Percentiles rank a stretch among this genome's conserved stretches.
Conservation (phyloP, 2,888 invertebrate genomes). For the Catonia carolina region DNA sequence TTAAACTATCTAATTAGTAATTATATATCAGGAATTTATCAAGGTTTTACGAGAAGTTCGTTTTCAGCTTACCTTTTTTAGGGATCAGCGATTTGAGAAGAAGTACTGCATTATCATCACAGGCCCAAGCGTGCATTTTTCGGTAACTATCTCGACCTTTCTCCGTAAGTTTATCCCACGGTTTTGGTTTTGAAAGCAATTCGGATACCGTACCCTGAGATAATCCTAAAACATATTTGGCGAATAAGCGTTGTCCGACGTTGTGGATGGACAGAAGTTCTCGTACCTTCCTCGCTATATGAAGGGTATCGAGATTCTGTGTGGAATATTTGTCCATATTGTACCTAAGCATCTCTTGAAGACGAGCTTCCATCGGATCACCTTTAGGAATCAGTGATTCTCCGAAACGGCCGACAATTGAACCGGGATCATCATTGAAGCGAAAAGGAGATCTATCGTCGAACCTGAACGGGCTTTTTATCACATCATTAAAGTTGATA, state of each 20-base stretch:
- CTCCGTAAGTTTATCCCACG: slow-evolving; percentile 99
- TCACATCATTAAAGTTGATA: slow-evolving; percentile 41
- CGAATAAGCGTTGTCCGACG: slow-evolving; percentile 97
- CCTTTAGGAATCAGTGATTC: slow-evolving; percentile 88
- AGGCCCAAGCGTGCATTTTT: slow-evolving; percentile 99
- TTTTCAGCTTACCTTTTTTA: slow-evolving; percentile 96
- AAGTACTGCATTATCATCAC: slow-evolving; percentile 94
- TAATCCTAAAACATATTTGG: slow-evolving; percentile 94
- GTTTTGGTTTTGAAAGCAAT: slow-evolving; percentile 95
- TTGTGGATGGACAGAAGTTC: slow-evolving; percentile 94
- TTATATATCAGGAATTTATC: no score
- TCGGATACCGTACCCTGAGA: slow-evolving; percentile 98
- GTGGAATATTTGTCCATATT: slow-evolving; percentile 95
- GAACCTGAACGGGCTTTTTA: slow-evolving; percentile 66
- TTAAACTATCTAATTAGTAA: not conserved
- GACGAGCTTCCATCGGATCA: slow-evolving; percentile 86
- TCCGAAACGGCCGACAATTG: slow-evolving; percentile 77
- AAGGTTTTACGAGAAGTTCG: no score
- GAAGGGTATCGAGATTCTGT: slow-evolving; percentile 89
- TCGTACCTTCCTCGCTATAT: slow-evolving; percentile 86
- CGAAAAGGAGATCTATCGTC: slow-evolving; percentile 74
- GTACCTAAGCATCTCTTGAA: slow-evolving; percentile 89
- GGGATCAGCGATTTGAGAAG: slow-evolving; percentile 96
- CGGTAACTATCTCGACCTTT: slow-evolving; percentile 98
- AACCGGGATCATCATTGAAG: slow-evolving; percentile 79